phyloP scores from a whole-genome alignment of 2,113 vertebrate species.

The Protomyctophum bolini region DNA sequence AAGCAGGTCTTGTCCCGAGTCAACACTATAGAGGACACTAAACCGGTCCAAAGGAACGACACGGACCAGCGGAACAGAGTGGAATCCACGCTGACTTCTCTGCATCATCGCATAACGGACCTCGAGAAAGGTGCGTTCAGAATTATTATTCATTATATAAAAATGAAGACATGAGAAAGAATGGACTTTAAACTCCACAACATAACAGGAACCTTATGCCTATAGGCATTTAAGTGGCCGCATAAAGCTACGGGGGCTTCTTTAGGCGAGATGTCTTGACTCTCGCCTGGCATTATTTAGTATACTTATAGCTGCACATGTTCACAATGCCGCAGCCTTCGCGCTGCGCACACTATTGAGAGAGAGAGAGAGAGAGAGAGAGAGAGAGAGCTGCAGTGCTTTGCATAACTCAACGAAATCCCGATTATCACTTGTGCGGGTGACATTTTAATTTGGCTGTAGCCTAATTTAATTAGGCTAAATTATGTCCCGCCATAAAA shows the following conservation, averaged over 20 bases:
- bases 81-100: conserved; percentile 90
- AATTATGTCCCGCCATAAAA: not conserved
- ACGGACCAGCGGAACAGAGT: conserved; percentile 90
- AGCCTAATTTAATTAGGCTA: not conserved
- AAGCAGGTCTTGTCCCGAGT: conserved; percentile 94
- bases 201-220: not conserved
- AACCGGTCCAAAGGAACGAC: conserved; percentile 83
- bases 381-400: conserved; percentile 73
- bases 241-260: not conserved
- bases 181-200: not conserved
- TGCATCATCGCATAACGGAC: conserved; percentile 95
- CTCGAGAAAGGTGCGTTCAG: conserved; percentile 90
- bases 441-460: conserved; percentile 3
- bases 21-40: conserved; percentile 91
- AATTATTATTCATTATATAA: not conserved
- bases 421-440: conserved; percentile 39
- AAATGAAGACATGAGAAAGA: not conserved
- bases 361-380: conserved; percentile 9
- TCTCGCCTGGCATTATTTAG: not conserved
- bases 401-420: conserved; percentile 66
- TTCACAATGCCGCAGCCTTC: conserved; percentile 58
- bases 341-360: conserved; percentile 40
- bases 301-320: not conserved
- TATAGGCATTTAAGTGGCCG: not conserved
- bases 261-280: not conserved